Evolutionary conservation across 2,888 invertebrate species (phyloP).

Genomic region (Xylocampa areola): DNA sequence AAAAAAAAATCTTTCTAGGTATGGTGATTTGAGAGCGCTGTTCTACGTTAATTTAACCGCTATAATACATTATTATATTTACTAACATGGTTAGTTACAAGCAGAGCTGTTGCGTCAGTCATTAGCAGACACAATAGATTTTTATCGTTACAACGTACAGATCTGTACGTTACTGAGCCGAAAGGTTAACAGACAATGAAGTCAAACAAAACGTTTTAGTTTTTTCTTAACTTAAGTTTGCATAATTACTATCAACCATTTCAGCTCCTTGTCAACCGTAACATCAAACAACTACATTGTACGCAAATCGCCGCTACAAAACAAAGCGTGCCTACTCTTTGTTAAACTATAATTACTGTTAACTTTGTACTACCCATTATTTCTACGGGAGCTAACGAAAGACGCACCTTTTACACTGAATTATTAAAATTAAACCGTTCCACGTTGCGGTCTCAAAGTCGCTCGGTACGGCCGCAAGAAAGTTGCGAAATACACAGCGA

Average conservation of each 20-base stretch:
- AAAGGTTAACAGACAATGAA: too few species aligned
- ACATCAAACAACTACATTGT: slow-evolving; percentile 25
- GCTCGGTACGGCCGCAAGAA: slow-evolving; percentile 80
- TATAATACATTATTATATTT: too few species aligned
- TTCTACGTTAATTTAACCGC: too few species aligned
- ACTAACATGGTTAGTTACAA: too few species aligned
- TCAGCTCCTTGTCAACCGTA: background rate
- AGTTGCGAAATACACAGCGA: slow-evolving; percentile 83
- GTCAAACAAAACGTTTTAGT: too few species aligned
- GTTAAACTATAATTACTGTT: slow-evolving; percentile 52
- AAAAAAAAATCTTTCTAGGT: too few species aligned
- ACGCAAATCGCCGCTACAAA: slow-evolving; percentile 28
- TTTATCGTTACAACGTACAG: too few species aligned
- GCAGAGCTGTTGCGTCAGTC: too few species aligned
- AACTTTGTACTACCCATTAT: slow-evolving; percentile 47
- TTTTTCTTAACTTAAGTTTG: too few species aligned
- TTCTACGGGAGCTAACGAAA: slow-evolving; percentile 61
- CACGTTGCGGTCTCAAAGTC: slow-evolving; percentile 79
- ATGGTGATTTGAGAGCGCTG: too few species aligned
- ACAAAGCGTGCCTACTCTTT: slow-evolving; percentile 39
- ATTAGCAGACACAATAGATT: too few species aligned
- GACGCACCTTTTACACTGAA: slow-evolving; percentile 74
- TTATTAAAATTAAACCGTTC: slow-evolving; percentile 84
- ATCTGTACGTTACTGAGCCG: too few species aligned
- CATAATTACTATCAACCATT: background rate